Evolutionary conservation across 2,113 vertebrate genomes (phyloP).

Genomic region (Hyaena hyaena): DNA sequence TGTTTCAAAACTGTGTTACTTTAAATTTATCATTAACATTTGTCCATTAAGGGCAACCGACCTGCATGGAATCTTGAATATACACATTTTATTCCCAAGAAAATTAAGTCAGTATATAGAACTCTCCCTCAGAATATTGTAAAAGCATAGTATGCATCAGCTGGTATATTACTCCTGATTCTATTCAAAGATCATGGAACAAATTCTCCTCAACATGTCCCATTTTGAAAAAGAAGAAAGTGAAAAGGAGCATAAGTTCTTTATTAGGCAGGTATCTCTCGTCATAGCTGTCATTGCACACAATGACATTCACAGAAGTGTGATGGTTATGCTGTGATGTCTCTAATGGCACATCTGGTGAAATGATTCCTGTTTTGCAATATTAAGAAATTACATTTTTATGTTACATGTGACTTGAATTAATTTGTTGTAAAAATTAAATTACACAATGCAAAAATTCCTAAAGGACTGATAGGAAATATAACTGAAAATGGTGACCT

Average conservation of each 20-base stretch:
- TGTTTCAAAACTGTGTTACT: conserved; percentile 40
- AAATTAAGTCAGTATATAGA: conserved; percentile 69
- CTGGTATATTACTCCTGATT: conserved; percentile 75
- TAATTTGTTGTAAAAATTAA: conserved; percentile 85
- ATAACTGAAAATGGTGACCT: conserved; percentile 84
- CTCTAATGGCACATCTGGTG: conserved; percentile 72
- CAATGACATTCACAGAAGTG: not conserved
- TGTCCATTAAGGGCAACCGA: conserved; percentile 67
- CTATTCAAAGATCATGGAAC: conserved; percentile 70
- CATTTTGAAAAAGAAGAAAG: conserved; percentile 18
- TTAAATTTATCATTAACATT: conserved; percentile 62
- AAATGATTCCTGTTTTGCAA: conserved; percentile 80
- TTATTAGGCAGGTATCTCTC: conserved; percentile 64
- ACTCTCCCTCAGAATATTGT: conserved; percentile 57
- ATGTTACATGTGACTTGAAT: conserved; percentile 86
- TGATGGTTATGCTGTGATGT: conserved; percentile 13
- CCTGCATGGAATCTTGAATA: conserved; percentile 70
- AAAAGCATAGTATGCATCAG: conserved; percentile 65
- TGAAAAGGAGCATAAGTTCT: conserved; percentile 25
- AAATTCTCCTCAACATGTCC: conserved; percentile 66
- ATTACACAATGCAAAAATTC: conserved; percentile 82
- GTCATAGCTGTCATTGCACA: not conserved
- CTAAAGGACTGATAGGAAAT: conserved; percentile 79
- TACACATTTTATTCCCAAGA: conserved; percentile 63
- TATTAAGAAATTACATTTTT: conserved; percentile 84